Conservation (phyloP, 2,797 vertebrate species). For the Hippocampus kuda region DNA sequence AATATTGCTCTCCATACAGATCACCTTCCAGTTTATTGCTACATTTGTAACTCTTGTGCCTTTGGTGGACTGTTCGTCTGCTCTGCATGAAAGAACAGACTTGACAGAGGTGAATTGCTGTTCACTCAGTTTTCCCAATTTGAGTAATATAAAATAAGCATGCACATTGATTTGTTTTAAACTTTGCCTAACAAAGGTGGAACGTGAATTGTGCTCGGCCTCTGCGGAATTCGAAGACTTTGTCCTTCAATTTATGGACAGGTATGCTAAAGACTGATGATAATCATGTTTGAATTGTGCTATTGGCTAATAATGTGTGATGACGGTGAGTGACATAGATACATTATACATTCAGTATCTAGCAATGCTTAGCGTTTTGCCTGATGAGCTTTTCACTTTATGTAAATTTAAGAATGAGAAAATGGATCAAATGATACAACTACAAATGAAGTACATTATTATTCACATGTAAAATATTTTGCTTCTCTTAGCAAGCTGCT, state of each 20-base stretch:
- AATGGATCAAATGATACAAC: neutral
- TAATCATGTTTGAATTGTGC: neutral
- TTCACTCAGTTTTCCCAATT: neutral
- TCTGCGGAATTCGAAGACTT: conserved; percentile 98
- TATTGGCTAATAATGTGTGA: neutral
- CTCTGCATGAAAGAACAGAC: conserved; percentile 81
- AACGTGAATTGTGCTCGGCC: conserved; percentile 89
- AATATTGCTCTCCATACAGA: conserved; percentile 58
- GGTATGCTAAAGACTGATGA: conserved; percentile 55
- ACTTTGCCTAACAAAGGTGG: conserved; percentile 65
- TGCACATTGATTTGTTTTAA: neutral
- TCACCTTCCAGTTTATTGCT: conserved; percentile 99
- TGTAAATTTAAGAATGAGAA: neutral
- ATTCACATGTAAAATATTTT: neutral
- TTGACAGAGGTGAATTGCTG: conserved; percentile 77
- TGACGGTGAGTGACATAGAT: neutral
- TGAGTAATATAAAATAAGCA: neutral
- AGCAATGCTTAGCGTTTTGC: neutral
- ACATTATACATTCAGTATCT: neutral
- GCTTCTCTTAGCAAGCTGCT: neutral
- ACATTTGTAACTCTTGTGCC: conserved; percentile 98
- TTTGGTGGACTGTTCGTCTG: conserved; percentile 96
- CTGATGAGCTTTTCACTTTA: neutral
- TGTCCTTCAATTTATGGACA: conserved; percentile 96
- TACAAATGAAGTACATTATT: neutral